Conservation (phyloP, 2,797 vertebrate species). For the Acanthurus lineatus region DNA sequence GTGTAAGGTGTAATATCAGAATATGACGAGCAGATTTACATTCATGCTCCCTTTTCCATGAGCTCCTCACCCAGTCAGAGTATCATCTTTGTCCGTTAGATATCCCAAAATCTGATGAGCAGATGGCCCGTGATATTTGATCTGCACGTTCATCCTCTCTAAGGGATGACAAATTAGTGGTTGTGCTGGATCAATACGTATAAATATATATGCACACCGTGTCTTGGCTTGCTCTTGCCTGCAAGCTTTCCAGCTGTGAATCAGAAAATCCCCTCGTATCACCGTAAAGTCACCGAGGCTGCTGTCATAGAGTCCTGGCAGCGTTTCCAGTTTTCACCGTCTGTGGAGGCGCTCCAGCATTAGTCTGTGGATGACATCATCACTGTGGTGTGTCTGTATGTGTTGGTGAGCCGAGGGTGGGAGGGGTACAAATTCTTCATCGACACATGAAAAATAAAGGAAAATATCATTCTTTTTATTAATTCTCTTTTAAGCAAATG, state of each 20-base stretch:
- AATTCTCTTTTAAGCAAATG: neutral
- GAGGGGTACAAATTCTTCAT: constrained; percentile 20
- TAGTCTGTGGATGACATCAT: constrained; percentile 61
- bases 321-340: constrained; percentile 25
- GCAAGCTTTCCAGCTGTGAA: neutral
- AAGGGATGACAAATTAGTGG: neutral
- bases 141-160: neutral
- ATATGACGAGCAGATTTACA: neutral
- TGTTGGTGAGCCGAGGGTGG: constrained; percentile 5
- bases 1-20: neutral
- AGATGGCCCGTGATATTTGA: neutral
- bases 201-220: neutral
- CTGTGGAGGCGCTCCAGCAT: constrained; percentile 41
- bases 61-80: neutral
- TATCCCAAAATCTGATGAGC: neutral
- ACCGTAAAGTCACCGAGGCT: constrained; percentile 1
- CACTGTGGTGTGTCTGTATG: constrained; percentile 24
- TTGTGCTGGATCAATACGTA: neutral
- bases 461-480: neutral
- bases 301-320: constrained; percentile 23
- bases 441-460: neutral
- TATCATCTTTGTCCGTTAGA: neutral
- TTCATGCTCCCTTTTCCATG: neutral
- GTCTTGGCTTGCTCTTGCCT: neutral
- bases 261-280: constrained; percentile 12